A percentile compares a stretch with the other conserved stretches of the same genome.
These are phyloP conservation scores for Cataglyphis hispanica DNA, from an alignment of 1,140 invertebrate genomes.

Conservation along the genomic window DNA sequence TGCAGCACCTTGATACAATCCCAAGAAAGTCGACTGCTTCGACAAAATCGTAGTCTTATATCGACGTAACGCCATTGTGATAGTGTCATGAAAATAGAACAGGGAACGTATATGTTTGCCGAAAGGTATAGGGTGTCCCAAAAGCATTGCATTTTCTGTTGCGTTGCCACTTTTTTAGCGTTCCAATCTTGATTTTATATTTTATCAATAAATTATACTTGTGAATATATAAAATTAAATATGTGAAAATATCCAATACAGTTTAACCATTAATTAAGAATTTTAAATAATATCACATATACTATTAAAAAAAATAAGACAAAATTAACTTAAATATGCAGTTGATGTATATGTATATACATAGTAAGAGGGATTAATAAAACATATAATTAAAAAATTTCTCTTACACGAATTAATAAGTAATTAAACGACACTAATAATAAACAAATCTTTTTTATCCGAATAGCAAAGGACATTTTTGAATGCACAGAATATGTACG, in stretches of 20 bases:
- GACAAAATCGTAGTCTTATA: constrained; percentile 66
- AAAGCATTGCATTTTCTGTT: not conserved
- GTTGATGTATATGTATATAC: too few relatives aligned
- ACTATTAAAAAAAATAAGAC: not conserved
- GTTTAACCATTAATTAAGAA: not conserved
- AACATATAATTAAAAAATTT: constrained; percentile 16
- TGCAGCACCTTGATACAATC: constrained; percentile 57
- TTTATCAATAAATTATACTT: not conserved
- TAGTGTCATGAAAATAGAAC: constrained; percentile 58
- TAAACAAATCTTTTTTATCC: not conserved
- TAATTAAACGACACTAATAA: not conserved
- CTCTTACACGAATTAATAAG: not conserved
- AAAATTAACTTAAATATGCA: constrained; percentile 4
- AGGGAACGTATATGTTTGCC: constrained; percentile 18
- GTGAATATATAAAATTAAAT: not conserved
- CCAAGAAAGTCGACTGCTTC: constrained; percentile 65
- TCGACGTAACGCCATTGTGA: constrained; percentile 30
- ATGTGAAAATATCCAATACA: not conserved
- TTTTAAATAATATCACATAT: constrained; percentile 1
- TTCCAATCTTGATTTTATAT: not conserved
- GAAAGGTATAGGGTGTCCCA: constrained; percentile 3
- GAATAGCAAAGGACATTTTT: not conserved
- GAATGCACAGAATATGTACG: too few relatives aligned
- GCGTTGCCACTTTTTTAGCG: not conserved
- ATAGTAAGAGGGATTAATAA: not conserved